A percentile compares a stretch with the other conserved stretches of the same genome.
These are phyloP conservation scores for Ctena decussata DNA, from an alignment of 2,888 invertebrate species.

Conservation along the genomic window DNA sequence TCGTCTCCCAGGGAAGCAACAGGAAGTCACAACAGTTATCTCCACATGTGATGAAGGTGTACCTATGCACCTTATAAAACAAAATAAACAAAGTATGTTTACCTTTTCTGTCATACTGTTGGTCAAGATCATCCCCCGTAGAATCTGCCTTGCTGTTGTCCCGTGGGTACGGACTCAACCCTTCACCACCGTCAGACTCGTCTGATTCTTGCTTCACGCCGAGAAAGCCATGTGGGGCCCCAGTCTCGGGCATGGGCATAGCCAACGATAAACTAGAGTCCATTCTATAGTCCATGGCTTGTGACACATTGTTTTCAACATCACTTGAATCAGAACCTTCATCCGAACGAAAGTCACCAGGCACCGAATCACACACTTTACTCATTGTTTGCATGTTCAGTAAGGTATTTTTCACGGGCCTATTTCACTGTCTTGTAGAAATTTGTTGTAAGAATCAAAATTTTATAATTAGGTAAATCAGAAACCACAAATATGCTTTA, in stretches of 20 bases:
- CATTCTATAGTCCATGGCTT: constrained; percentile 56
- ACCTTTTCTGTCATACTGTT: background rate
- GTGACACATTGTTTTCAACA: constrained; percentile 53
- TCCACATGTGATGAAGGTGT: no score
- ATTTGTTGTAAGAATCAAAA: background rate
- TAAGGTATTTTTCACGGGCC: no score
- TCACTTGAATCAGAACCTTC: constrained; percentile 59
- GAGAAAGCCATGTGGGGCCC: background rate
- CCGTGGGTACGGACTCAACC: constrained; percentile 52
- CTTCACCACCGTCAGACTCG: constrained; percentile 57
- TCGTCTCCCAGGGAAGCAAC: no score
- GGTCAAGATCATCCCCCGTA: background rate
- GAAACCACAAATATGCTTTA: background rate
- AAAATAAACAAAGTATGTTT: background rate
- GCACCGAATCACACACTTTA: constrained; percentile 1
- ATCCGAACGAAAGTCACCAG: background rate
- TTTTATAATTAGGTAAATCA: background rate
- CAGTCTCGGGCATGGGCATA: constrained; percentile 28
- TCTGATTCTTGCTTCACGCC: constrained; percentile 42
- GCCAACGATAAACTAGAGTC: constrained; percentile 57
- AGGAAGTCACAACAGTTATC: no score
- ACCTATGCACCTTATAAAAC: no score
- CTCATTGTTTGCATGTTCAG: constrained; percentile 54
- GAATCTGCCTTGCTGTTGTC: constrained; percentile 39
- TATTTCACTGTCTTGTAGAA: no score